A percentile compares a stretch with the other conserved stretches of the same genome.
phyloP scores from a whole-genome alignment of 2,888 invertebrate species.

The Osmoderma eremita region DNA sequence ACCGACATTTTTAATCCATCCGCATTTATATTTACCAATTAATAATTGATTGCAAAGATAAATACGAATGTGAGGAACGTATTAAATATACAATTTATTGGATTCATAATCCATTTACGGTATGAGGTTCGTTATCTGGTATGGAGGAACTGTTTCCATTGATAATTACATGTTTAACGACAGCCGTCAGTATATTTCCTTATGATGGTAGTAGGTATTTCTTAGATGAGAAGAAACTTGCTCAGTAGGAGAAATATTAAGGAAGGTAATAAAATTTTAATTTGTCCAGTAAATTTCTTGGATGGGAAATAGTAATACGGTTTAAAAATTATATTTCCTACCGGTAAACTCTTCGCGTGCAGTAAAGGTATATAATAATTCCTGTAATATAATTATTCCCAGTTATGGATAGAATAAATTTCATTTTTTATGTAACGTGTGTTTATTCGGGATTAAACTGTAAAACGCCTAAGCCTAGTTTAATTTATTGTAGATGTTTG shows the following conservation, averaged over 20 bases:
- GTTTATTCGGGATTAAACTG: no score
- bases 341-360: background rate
- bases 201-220: conserved; percentile 19
- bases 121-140: conserved; percentile 23
- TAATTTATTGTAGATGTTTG: no score
- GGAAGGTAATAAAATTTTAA: conserved; percentile 33
- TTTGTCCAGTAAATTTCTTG: conserved; percentile 26
- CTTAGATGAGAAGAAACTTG: conserved; percentile 13
- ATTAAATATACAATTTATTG: conserved; percentile 30
- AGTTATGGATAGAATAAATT: no score
- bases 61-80: conserved; percentile 12
- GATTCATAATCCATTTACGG: conserved; percentile 34
- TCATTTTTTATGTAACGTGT: no score
- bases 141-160: conserved; percentile 21
- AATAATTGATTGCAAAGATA: conserved; percentile 16
- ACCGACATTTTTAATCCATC: background rate
- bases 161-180: conserved; percentile 31
- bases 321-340: conserved; percentile 13
- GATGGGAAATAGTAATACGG: background rate
- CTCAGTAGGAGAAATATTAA: conserved; percentile 20
- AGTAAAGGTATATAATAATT: conserved; percentile 3
- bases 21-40: conserved; percentile 11
- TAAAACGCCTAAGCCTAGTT: no score
- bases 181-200: conserved; percentile 29
- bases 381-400: conserved; percentile 1